Conservation (phyloP, 1,140 invertebrate species). For the Drosophila persimilis region DNA sequence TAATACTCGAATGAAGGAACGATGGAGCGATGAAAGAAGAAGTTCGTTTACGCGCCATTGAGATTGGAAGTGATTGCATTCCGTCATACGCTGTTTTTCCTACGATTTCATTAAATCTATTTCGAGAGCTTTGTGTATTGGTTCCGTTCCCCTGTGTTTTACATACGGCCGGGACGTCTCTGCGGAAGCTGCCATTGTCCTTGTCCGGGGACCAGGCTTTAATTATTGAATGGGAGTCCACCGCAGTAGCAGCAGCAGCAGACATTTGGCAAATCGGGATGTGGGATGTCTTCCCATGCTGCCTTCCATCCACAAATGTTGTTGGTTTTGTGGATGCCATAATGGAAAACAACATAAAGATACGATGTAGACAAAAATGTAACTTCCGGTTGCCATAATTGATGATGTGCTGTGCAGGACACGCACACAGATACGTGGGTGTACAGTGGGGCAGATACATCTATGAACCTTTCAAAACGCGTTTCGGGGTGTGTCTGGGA, state of each 20-base stretch:
- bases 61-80: constrained; percentile 35
- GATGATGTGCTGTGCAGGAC: constrained; percentile 57
- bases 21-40: background rate
- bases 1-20: constrained; percentile 38
- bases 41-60: constrained; percentile 43
- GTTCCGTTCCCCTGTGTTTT: constrained; percentile 18
- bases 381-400: constrained; percentile 74
- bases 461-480: too few species aligned
- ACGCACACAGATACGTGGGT: constrained; percentile 24
- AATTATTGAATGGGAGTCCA: constrained; percentile 58
- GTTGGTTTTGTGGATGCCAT: constrained; percentile 33
- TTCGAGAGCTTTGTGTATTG: constrained; percentile 26
- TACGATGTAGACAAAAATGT: constrained; percentile 59
- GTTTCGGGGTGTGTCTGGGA: background rate
- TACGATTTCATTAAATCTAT: constrained; percentile 2
- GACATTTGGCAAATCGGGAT: constrained; percentile 38
- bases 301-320: background rate
- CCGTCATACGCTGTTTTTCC: background rate
- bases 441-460: constrained; percentile 10
- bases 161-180: constrained; percentile 1
- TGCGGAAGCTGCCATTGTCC: constrained; percentile 35
- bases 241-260: background rate
- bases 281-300: constrained; percentile 1
- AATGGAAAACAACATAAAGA: constrained; percentile 65
- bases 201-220: constrained; percentile 38